A percentile compares a stretch with the other conserved stretches of the same genome.
phyloP scores from a whole-genome alignment of 53 echinoderm and acorn worm species.

The Temnopleurus reevesii region DNA sequence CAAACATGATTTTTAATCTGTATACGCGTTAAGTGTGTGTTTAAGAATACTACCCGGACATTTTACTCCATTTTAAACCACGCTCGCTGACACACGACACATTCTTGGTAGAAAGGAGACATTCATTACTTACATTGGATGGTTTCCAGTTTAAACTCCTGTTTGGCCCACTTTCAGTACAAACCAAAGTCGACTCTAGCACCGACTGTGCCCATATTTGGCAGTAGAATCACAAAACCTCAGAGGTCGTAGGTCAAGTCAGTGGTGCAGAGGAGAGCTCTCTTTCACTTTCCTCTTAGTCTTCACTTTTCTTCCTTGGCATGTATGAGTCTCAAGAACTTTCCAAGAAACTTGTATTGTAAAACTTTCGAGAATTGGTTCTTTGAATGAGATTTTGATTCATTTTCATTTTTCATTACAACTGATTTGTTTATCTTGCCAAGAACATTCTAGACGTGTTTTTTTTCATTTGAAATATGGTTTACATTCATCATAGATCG shows the following conservation, averaged over 20 bases:
- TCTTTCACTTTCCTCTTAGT: conserved; percentile 1
- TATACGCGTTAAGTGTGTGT: neutral
- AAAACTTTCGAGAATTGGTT: conserved; percentile 1
- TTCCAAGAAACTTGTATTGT: conserved; percentile 21
- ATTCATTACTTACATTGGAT: conserved; percentile 3
- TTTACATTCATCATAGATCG: no score
- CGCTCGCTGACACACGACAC: neutral
- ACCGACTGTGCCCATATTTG: conserved; percentile 36
- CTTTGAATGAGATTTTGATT: neutral
- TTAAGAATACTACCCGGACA: neutral
- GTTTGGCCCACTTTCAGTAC: conserved; percentile 8
- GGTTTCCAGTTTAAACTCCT: neutral
- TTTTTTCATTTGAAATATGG: no score
- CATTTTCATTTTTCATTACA: no score
- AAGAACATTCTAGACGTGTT: no score
- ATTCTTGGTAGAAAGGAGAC: neutral
- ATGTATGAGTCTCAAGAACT: neutral
- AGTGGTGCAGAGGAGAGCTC: neutral
- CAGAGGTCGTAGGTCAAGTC: neutral
- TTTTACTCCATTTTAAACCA: conserved; percentile 24
- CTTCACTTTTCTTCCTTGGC: neutral
- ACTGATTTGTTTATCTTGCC: no score
- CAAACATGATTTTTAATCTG: no score
- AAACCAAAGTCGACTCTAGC: neutral
- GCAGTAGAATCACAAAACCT: conserved; percentile 3